Conservation (phyloP, 2,797 vertebrate genomes). For the Microhierax caerulescens region DNA sequence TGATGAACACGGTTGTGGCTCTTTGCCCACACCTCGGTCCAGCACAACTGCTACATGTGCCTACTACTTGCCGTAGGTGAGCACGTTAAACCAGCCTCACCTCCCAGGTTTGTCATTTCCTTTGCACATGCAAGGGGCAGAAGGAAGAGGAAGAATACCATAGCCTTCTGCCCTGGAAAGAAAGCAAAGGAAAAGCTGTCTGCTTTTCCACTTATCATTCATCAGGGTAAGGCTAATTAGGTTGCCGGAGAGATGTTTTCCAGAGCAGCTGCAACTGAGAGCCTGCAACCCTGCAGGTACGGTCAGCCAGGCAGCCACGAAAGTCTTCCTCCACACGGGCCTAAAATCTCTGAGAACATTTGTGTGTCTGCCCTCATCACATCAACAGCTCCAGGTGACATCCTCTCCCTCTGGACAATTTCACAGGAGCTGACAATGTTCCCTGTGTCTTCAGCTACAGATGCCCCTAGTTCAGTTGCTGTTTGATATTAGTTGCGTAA, state of each 20-base stretch:
- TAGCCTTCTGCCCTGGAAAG: neutral
- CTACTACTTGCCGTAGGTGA: neutral
- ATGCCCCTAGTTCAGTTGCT: neutral
- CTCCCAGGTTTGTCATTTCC: neutral
- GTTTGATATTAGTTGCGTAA: neutral
- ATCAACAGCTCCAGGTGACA: neutral
- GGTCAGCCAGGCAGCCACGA: neutral
- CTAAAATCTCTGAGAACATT: neutral
- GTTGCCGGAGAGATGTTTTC: neutral
- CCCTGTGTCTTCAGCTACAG: neutral
- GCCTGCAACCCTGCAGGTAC: neutral
- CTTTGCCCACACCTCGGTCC: neutral
- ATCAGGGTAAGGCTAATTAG: neutral
- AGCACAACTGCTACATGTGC: rapidly evolving
- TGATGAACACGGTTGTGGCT: neutral
- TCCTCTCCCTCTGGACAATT: neutral
- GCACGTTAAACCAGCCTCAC: neutral
- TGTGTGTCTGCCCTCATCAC: neutral
- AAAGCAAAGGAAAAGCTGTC: neutral
- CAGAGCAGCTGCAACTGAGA: neutral
- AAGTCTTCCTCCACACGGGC: neutral
- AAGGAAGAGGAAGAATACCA: neutral
- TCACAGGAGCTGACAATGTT: neutral
- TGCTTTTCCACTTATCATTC: neutral
- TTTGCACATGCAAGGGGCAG: neutral